Evolutionary conservation across 2,888 invertebrate genomes (phyloP).

Genomic region (Sphaerophoria rueppellii): DNA sequence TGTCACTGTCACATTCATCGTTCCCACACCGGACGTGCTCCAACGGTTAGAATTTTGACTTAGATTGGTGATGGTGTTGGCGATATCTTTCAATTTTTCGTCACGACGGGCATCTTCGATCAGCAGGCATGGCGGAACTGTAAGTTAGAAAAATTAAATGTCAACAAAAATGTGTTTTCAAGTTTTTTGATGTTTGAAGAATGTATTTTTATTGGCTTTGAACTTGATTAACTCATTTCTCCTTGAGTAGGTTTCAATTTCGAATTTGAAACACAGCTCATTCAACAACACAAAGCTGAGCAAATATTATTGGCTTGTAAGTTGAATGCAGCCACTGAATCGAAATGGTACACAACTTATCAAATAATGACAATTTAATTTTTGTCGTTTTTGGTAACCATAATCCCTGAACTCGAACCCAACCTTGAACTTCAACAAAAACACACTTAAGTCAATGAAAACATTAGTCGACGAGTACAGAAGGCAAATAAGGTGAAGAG

Average conservation of each 20-base stretch:
- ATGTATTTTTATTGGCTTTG: not conserved
- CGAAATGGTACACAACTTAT: conserved; percentile 11
- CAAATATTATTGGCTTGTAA: conserved; percentile 30
- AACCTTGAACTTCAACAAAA: conserved; percentile 57
- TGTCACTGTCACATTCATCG: conserved; percentile 84
- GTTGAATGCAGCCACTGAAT: conserved; percentile 15
- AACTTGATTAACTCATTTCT: not conserved
- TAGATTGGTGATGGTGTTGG: conserved; percentile 91
- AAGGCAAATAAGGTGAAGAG: not conserved
- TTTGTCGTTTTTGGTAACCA: conserved; percentile 5
- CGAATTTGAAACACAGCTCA: conserved; percentile 31
- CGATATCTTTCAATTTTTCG: conserved; percentile 91
- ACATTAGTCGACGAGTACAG: not conserved
- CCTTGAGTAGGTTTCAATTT: not conserved
- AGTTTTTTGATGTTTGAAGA: not conserved
- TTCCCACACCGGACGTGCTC: conserved; percentile 78
- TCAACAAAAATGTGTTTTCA: not conserved
- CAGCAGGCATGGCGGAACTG: conserved; percentile 80
- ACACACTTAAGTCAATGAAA: conserved; percentile 21
- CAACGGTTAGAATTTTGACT: conserved; percentile 83
- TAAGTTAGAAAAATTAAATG: conserved; percentile 50
- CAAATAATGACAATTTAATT: not conserved
- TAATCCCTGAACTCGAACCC: conserved; percentile 13
- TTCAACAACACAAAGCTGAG: conserved; percentile 1
- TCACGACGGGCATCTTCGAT: conserved; percentile 84